Evolutionary conservation across 2,113 vertebrate genomes (phyloP).

Genomic region (Danionella cerebrum): DNA sequence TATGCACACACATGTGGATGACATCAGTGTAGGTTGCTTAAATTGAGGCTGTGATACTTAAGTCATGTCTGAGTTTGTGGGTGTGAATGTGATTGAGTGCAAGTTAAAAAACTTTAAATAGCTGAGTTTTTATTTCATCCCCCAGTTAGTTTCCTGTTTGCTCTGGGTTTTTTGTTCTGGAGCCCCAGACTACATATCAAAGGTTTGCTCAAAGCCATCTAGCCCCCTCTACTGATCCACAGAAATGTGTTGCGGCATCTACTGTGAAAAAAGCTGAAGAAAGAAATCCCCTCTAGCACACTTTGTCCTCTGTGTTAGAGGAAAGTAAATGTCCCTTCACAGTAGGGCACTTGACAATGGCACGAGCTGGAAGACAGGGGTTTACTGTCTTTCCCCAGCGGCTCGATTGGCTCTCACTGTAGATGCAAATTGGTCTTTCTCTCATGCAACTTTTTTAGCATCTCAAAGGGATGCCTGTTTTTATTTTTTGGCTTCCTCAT

Average conservation of each 20-base stretch:
- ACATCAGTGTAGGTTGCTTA: neutral
- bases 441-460: neutral
- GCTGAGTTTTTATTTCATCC: neutral
- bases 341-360: constrained; percentile 9
- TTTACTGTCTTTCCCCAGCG: constrained; percentile 2
- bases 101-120: neutral
- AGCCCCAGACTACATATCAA: constrained; percentile 21
- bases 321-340: constrained; percentile 18
- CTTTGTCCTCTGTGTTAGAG: constrained; percentile 15
- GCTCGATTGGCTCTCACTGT: constrained; percentile 12
- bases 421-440: constrained; percentile 13
- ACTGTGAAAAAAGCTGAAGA: neutral
- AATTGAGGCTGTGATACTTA: neutral
- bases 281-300: neutral
- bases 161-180: neutral
- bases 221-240: constrained; percentile 14
- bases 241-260: neutral
- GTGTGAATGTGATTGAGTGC: neutral
- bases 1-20: neutral
- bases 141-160: constrained; percentile 23
- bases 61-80: neutral
- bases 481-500: too few species aligned
- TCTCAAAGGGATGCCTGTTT: constrained; percentile 14
- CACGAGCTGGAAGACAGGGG: neutral
- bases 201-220: constrained; percentile 21